These are phyloP conservation scores for Gobio gobio DNA, from an alignment of 2,113 vertebrate species.

Conservation along the genomic window DNA sequence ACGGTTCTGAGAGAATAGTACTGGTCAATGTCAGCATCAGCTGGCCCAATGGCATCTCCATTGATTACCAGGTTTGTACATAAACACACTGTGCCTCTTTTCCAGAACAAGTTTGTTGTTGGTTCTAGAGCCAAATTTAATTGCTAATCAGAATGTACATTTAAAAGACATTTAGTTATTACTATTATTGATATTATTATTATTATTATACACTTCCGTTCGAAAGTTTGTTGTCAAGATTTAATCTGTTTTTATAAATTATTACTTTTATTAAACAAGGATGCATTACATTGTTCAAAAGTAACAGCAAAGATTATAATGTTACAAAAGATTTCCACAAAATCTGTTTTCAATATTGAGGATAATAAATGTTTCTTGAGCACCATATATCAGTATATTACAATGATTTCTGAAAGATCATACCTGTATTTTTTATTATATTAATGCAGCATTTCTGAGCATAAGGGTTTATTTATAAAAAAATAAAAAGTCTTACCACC, in stretches of 20 bases:
- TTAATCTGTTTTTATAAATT: no score
- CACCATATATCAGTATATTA: background rate
- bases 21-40: slow-evolving; percentile 94
- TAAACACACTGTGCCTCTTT: background rate
- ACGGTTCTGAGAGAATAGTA: slow-evolving; percentile 86
- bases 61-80: slow-evolving; percentile 89
- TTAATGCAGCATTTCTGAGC: background rate
- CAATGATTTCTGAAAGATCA: background rate
- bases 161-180: background rate
- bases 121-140: background rate
- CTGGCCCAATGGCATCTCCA: slow-evolving; percentile 95
- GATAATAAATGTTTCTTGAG: background rate
- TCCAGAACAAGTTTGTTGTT: background rate
- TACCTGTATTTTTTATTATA: background rate
- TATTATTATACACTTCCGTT: background rate
- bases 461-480: background rate
- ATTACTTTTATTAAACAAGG: no score
- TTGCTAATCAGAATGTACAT: background rate
- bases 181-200: background rate
- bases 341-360: background rate
- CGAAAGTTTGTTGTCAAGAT: no score
- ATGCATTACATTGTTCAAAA: no score
- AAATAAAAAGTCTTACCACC: background rate
- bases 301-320: no score
- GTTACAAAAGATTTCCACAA: background rate